Evolutionary conservation across 2,888 invertebrate genomes (phyloP).

Genomic region (Dermolepida albohirtum): DNA sequence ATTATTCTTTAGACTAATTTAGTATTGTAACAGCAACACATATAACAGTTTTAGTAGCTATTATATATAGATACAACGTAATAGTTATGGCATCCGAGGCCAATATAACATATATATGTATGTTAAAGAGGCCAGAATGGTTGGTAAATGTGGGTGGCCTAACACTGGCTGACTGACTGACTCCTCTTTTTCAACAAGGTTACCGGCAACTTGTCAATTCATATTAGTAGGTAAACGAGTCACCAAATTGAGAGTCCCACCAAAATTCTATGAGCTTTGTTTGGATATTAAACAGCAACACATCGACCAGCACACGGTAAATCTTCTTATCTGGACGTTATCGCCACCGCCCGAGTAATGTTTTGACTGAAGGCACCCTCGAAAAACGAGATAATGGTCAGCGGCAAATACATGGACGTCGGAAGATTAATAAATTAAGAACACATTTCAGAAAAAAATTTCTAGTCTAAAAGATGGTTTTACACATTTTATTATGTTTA

Average conservation of each 20-base stretch:
- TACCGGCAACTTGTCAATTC: conserved; percentile 48
- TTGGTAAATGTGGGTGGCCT: conserved; percentile 48
- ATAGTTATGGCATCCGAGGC: conserved; percentile 34
- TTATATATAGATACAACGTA: conserved; percentile 16
- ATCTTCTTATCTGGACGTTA: conserved; percentile 49
- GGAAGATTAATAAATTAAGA: conserved; percentile 40
- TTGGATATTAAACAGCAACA: conserved; percentile 2
- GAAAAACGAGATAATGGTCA: conserved; percentile 44
- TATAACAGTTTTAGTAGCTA: too few relatives aligned
- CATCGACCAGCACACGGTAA: conserved; percentile 43
- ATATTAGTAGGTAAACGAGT: conserved; percentile 50
- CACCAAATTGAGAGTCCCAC: conserved; percentile 45
- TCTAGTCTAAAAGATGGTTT: too few relatives aligned
- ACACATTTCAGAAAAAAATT: neutral
- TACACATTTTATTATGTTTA: too few relatives aligned
- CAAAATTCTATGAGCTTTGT: conserved; percentile 10
- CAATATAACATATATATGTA: conserved; percentile 8
- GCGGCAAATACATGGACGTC: conserved; percentile 26
- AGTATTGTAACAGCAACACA: too few relatives aligned
- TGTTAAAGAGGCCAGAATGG: conserved; percentile 18
- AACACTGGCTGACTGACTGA: conserved; percentile 29
- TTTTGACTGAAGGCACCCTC: conserved; percentile 52
- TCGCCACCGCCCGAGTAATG: conserved; percentile 45
- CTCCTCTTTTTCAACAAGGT: conserved; percentile 24
- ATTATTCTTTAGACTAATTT: too few relatives aligned